Evolutionary conservation across 2,888 invertebrate species (phyloP), one percentile per base, ranked within the genome.

Genomic region (Archaeoteleia sp.): DNA sequence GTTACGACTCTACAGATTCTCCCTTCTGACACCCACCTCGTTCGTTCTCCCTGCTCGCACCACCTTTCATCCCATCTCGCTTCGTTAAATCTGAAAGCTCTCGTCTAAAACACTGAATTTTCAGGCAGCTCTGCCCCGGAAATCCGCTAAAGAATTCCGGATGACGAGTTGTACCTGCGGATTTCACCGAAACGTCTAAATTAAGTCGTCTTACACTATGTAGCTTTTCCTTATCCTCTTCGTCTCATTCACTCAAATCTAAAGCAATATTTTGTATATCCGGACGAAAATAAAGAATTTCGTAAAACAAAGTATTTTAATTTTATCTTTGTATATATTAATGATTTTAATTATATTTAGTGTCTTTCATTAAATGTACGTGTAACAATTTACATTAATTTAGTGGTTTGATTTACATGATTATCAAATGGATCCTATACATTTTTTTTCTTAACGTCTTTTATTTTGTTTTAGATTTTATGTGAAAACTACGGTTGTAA

Each of bases 71-170:
- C 63, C 71, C 49, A 62, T 61, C 54, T 61, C 61, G 67, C 67
- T 72, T 70, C 65, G 67, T 72, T 72, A 70, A 72, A 58, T 67
- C 55, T 58, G 65, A 70, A 67, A 72, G 71, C 69, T 55, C 66
- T 68, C 60, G 45, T 62, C 61, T 62, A 54, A 66, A 66, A 66
- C 66, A 66, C 57, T 57, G 53, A 54, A 66, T 66, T 55, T 61
- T 69, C 65, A 61, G 69, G 45, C 37, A 58, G 51, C 57, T 53
- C 53, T 32, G 40, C 46, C 51, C 54, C 51, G 57, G 55, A 67
- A 67, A 62, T 53, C 62, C 62, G 48, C 60, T 67, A 60, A 66
- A 67, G 67, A 62, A 67, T 55, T 61, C 48, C 48, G 57, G 67
- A 48, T 62, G 58, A 62, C 57, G 57, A 53, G 53, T 57, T 48